Conservation (phyloP, 2,797 vertebrate genomes). For the Myoxocephalus aenaeus region DNA sequence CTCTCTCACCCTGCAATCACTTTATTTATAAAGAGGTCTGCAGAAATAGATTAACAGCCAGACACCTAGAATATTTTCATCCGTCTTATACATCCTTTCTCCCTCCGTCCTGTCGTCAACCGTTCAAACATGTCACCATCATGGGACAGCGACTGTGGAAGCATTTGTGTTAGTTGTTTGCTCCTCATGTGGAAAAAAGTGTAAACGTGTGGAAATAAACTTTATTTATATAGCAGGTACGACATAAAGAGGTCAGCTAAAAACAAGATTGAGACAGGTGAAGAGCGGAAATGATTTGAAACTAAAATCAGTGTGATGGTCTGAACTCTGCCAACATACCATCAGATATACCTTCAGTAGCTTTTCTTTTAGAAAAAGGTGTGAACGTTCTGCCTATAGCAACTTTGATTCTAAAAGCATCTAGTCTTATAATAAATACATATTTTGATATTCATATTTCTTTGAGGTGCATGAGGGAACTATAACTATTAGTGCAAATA, state of each 20-base stretch:
- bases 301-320: background rate
- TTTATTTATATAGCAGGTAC: background rate
- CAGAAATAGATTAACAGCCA: conserved; percentile 23
- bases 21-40: conserved; percentile 27
- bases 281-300: background rate
- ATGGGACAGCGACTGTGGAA: background rate
- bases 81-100: conserved; percentile 13
- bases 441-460: no score
- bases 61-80: background rate
- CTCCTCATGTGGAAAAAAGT: background rate
- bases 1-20: conserved; percentile 3
- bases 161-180: background rate
- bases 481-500: no score
- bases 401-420: no score
- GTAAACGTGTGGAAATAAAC: background rate
- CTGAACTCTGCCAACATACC: no score
- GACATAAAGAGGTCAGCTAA: background rate
- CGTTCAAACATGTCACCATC: background rate
- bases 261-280: background rate
- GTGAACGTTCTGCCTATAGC: no score
- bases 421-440: no score
- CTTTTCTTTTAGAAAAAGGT: no score
- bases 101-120: conserved; percentile 1
- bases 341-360: no score
- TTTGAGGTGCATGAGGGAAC: no score